phyloP scores from a whole-genome alignment of 2,888 invertebrate species.

The Cephus sareptanus region DNA sequence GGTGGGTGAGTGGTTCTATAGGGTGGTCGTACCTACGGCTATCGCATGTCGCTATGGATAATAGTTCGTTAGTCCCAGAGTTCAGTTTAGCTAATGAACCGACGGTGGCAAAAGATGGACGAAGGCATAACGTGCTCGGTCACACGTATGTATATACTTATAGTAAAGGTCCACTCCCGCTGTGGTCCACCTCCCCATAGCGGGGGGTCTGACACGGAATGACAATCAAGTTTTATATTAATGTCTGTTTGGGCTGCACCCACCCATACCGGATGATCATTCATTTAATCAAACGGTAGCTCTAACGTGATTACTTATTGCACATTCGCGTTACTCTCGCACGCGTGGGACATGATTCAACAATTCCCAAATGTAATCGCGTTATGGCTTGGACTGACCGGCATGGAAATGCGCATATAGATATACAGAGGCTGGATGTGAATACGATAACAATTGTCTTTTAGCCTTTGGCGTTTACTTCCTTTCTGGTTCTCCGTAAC shows the following conservation, averaged over 20 bases:
- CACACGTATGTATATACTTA: background rate
- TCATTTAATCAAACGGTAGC: conserved; percentile 55
- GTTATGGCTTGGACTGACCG: conserved; percentile 22
- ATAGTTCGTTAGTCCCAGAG: conserved; percentile 21
- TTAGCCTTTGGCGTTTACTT: background rate
- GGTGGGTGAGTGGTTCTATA: background rate
- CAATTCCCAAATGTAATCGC: conserved; percentile 53
- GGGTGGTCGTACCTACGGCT: conserved; percentile 11
- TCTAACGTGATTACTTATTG: conserved; percentile 60
- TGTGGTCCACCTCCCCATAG: background rate
- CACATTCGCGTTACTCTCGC: conserved; percentile 48
- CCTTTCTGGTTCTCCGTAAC: background rate
- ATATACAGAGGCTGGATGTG: background rate
- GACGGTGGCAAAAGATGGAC: conserved; percentile 17
- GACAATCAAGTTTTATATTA: conserved; percentile 56
- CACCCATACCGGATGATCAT: conserved; percentile 47
- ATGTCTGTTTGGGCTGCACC: conserved; percentile 41
- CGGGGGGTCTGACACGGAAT: conserved; percentile 30
- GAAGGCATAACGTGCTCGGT: background rate
- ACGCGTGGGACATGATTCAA: conserved; percentile 55
- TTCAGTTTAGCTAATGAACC: conserved; percentile 26
- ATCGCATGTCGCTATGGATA: conserved; percentile 20
- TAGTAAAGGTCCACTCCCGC: background rate
- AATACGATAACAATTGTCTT: background rate
- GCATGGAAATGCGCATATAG: background rate